These are phyloP conservation scores for Dasysyrphus tricinctus DNA, from an alignment of 2,888 invertebrate genomes.

Conservation along the genomic window DNA sequence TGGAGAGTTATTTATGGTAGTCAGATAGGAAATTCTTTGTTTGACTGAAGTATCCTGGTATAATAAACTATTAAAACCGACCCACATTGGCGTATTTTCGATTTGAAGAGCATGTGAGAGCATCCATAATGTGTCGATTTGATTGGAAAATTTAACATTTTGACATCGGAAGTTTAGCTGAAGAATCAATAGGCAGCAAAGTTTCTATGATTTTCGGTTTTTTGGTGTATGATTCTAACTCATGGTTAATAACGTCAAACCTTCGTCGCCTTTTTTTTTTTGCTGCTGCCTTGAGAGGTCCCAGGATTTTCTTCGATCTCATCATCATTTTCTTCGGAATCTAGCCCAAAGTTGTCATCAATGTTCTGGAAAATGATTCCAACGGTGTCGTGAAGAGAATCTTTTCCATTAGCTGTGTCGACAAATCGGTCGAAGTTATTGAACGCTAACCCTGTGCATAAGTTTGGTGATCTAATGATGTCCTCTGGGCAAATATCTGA, in stretches of 20 bases:
- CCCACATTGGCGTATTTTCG: not conserved
- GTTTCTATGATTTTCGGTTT: not conserved
- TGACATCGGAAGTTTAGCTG: too few species aligned
- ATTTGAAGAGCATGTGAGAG: not conserved
- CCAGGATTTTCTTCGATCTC: too few species aligned
- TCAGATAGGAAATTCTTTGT: not conserved
- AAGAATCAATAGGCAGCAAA: not conserved
- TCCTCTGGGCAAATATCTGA: slow-evolving; percentile 8
- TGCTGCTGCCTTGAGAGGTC: not conserved
- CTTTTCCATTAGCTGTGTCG: too few species aligned
- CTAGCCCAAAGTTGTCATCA: too few species aligned
- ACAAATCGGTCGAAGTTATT: too few species aligned
- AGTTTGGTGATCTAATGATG: not conserved
- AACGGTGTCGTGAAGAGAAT: too few species aligned
- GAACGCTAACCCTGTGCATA: too few species aligned
- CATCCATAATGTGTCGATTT: not conserved
- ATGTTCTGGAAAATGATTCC: too few species aligned
- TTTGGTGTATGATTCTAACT: not conserved
- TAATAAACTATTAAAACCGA: not conserved
- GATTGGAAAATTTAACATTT: too few species aligned
- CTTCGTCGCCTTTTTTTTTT: not conserved
- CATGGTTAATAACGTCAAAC: not conserved
- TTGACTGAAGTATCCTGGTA: not conserved
- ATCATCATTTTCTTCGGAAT: too few species aligned
- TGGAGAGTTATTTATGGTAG: not conserved